Conservation (phyloP, 2,888 invertebrate species). For the Dasypogon diadema region DNA sequence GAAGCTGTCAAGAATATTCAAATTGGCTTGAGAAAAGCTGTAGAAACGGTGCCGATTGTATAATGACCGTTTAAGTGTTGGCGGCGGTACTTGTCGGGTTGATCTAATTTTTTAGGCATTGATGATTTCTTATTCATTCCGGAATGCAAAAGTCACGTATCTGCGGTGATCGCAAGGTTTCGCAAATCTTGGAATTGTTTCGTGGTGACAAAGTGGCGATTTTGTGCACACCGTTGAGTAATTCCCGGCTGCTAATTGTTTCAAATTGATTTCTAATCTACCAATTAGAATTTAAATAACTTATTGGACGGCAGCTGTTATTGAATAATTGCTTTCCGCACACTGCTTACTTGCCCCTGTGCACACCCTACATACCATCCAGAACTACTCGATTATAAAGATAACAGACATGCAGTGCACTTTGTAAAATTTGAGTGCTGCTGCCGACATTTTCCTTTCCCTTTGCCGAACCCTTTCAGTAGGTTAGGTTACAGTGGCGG, state of each 20-base stretch:
- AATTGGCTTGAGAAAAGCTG: conserved; percentile 15
- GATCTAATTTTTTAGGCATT: conserved; percentile 23
- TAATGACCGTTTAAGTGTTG: conserved; percentile 16
- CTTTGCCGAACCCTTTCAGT: too few relatives aligned
- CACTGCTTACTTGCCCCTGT: too few relatives aligned
- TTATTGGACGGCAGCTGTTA: too few relatives aligned
- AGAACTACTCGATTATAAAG: too few relatives aligned
- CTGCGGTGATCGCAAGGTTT: not conserved
- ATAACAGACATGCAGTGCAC: too few relatives aligned
- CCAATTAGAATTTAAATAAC: conserved; percentile 33
- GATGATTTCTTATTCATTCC: not conserved
- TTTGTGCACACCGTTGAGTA: not conserved
- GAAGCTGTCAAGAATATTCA: conserved; percentile 31
- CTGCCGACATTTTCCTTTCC: too few relatives aligned
- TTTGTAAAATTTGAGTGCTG: too few relatives aligned
- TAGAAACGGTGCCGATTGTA: not conserved
- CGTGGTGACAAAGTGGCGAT: not conserved
- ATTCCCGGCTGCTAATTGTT: not conserved
- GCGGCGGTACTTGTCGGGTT: conserved; percentile 1
- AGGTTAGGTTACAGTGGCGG: too few relatives aligned
- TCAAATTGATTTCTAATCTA: conserved; percentile 27
- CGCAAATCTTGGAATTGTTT: not conserved
- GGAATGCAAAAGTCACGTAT: too few relatives aligned
- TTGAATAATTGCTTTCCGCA: too few relatives aligned
- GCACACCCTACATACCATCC: too few relatives aligned